Base-by-base conservation (phyloP, 2,888 invertebrate species). In the Neuroscelio doddi region DNA sequence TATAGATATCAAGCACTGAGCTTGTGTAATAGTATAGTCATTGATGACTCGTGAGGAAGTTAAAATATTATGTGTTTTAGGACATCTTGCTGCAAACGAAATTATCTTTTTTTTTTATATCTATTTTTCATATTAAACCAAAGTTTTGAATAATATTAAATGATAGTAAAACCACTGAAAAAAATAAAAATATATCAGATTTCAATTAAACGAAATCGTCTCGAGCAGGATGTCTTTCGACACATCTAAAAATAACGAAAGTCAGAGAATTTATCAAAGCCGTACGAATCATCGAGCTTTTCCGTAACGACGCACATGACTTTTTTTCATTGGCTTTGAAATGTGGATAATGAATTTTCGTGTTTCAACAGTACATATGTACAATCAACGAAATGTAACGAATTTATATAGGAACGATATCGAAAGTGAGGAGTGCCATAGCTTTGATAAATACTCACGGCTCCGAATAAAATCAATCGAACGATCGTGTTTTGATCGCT, bases 381-480 rank as follows among this genome's bases (percentile, higher is more conserved):
- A 46, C 61, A 45, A 14, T 41, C 61, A 65, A 65, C 65, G 61
- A 65, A 65, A 45, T 44, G 59, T 61, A 65, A 65, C 61, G 57
- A 66, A 66, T 62, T 66, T 66, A 61, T 32, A 30, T 41, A 51
- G 24, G 47, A 50, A 44, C 10, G 36, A 47, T 56, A 62, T 53
- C 49, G 57, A 21, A 49, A 52, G 52, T 44, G 61, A 50, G 14
- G 14, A 36, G 36, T 36, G 36, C 14, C 14, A 14, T 8, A 3
- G n/a, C 32, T 57, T 62, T 57, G 61, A 62, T 45, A 41, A 53
- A 57, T 47, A 36, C 65, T 53, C 26, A 46, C 32, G 55, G 30
- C 24, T 45, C 26, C 26, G 36, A n/a, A 16, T 29, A n/a, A 56
- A 65, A 57, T 52, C 42, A 57, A 52, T 50, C 58, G 58, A 64